Percentiles rank a stretch among this genome's conserved stretches.
These are phyloP conservation scores for Solenopsis fugax DNA, from an alignment of 1,140 invertebrate genomes.

Conservation along the genomic window DNA sequence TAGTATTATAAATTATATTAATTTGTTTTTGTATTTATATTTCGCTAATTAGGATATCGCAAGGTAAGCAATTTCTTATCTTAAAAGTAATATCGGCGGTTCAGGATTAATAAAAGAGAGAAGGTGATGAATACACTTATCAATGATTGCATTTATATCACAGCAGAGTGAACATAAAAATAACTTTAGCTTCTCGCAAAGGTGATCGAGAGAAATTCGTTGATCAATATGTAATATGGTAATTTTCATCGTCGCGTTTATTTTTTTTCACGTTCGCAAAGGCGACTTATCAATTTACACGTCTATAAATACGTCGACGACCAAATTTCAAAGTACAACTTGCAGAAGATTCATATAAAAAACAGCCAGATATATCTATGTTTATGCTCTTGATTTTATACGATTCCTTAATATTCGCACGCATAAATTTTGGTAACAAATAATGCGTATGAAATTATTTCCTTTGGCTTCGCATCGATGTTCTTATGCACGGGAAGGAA, in stretches of 20 bases:
- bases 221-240: background rate
- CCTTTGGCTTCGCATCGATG: background rate
- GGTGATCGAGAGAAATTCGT: background rate
- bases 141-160: background rate
- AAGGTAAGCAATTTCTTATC: background rate
- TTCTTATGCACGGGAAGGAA: background rate
- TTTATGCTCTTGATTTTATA: background rate
- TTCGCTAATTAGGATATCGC: background rate
- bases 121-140: background rate
- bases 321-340: slow-evolving; percentile 12
- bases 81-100: background rate
- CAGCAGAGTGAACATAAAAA: background rate
- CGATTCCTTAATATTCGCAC: background rate
- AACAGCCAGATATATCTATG: background rate
- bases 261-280: slow-evolving; percentile 17
- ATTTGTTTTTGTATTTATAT: background rate
- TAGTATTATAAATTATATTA: background rate
- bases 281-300: background rate
- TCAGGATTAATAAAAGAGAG: background rate
- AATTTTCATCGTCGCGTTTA: background rate
- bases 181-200: background rate
- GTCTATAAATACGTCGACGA: background rate
- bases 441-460: background rate
- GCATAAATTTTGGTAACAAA: background rate
- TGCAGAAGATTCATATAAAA: background rate